These are phyloP conservation scores for Tillus elongatus DNA, from an alignment of 2,888 invertebrate species.

Conservation along the genomic window DNA sequence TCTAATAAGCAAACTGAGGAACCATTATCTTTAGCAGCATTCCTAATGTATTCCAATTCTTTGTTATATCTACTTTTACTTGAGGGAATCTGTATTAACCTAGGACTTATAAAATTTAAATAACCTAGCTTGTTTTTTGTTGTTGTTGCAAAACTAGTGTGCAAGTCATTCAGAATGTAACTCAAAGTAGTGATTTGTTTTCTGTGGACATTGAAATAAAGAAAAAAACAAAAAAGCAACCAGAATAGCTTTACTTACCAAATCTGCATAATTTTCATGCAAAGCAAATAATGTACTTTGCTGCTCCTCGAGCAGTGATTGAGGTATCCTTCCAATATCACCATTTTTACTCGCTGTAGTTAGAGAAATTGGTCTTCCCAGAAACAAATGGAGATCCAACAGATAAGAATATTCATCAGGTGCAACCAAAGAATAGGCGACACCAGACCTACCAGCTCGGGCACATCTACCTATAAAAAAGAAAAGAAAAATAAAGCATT, in stretches of 20 bases:
- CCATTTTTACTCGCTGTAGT: conserved; percentile 45
- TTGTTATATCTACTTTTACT: too few relatives aligned
- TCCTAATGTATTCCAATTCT: too few relatives aligned
- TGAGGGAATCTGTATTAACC: too few relatives aligned
- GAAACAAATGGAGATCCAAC: conserved; percentile 89
- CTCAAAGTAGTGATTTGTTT: too few relatives aligned
- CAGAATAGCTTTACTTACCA: conserved; percentile 48
- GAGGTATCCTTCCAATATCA: conserved; percentile 73
- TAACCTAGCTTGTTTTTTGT: too few relatives aligned
- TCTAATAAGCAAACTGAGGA: too few relatives aligned
- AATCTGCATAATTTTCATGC: conserved; percentile 63
- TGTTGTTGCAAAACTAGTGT: too few relatives aligned
- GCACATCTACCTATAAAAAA: conserved; percentile 73
- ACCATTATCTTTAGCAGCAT: too few relatives aligned
- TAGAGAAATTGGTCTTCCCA: conserved; percentile 65
- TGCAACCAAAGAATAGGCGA: conserved; percentile 81
- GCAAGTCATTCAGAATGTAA: too few relatives aligned
- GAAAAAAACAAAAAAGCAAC: conserved; percentile 5
- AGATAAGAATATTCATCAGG: conserved; percentile 89
- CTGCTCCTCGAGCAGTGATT: conserved; percentile 72
- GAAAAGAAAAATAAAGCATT: too few relatives aligned
- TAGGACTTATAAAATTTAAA: too few relatives aligned
- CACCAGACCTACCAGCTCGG: conserved; percentile 85
- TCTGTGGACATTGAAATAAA: too few relatives aligned
- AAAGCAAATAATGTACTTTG: conserved; percentile 65